Percentiles rank a stretch among this genome's conserved stretches.
phyloP scores from a whole-genome alignment of 2,797 vertebrate genomes.

The Sebastes oblongus region DNA sequence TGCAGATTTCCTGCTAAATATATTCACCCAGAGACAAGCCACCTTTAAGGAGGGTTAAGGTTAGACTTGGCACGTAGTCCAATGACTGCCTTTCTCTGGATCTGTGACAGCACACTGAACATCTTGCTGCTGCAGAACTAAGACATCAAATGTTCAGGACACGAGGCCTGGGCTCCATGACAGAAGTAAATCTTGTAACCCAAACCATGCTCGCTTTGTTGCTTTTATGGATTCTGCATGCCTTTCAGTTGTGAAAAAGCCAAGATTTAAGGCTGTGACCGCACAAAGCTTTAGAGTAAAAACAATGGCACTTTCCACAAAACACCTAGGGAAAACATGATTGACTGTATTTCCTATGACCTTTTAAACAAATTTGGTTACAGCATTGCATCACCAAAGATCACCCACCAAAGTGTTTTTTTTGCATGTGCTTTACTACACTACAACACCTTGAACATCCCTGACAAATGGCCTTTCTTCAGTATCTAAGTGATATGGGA shows the following conservation, averaged over 20 bases:
- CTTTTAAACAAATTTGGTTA: too few species aligned
- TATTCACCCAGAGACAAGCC: not conserved
- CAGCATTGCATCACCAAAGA: not conserved
- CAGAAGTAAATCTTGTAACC: conserved; percentile 4
- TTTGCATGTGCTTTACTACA: not conserved
- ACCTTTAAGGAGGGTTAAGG: not conserved
- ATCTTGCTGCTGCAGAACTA: not conserved
- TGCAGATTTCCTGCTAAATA: not conserved
- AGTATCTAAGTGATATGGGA: not conserved
- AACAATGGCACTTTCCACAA: not conserved
- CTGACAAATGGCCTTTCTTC: not conserved
- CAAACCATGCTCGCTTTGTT: not conserved
- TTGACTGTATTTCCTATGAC: not conserved
- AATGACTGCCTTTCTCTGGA: not conserved
- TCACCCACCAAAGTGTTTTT: not conserved
- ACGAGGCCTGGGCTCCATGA: not conserved
- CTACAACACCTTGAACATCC: too few species aligned
- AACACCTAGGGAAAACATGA: not conserved
- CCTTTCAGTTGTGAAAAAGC: not conserved
- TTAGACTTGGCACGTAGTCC: not conserved
- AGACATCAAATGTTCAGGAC: conserved; percentile 16
- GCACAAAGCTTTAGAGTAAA: not conserved
- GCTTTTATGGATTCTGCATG: not conserved
- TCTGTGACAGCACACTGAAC: not conserved
- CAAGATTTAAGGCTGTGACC: not conserved